Base-by-base conservation (phyloP, 2,113 vertebrate genomes). In the Fregata magnificens region DNA sequence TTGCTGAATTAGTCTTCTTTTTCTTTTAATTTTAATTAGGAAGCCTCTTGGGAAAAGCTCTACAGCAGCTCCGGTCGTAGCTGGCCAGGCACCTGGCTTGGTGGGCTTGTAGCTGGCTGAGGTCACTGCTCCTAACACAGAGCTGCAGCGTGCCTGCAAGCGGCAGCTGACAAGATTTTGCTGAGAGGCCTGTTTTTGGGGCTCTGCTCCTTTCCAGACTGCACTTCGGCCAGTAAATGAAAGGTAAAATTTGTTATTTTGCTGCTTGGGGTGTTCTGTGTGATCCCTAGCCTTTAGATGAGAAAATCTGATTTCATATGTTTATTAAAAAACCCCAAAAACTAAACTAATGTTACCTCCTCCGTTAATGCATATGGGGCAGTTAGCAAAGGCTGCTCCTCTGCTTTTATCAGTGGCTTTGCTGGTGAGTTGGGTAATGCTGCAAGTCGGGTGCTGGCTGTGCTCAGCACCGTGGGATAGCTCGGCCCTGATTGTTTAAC, bases 341-440 rank as follows among this genome's bases (percentile, higher is more conserved):
- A 10, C 29, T 16, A 56, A 45, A 4, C 15, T 11, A 47, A 49
- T 38, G 6, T 13, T 17, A 38, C 4, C 16, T 10, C 13, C 6
- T n/a, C 14, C 4, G 0, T 13, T 80, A 22, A 50, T 9, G 20
- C 9, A 5, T 1, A 2, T 1, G 3, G 31, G 19, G n/a, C 21
- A 34, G 42, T 2, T 50, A 45, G 65, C 29, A 67, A 58, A 52
- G 56, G 47, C 25, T 29, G 21, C n/a, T 89, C 17, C 50, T 59
- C 42, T 45, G 45, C 31, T 80, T 56, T 36, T 29, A 24, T 19
- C 6, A 1, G 9, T 40, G 61, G 34, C 2, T 71, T 58, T 87
- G 9, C 61, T 55, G 78, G 47, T 5, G 25, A 20, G 56, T 13
- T 15, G 29, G 28, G 40, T 7, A 42, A 22, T 5, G 22, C 49